These are phyloP conservation scores for Aythya baeri DNA, from an alignment of 2,113 vertebrate species.

Conservation along the genomic window DNA sequence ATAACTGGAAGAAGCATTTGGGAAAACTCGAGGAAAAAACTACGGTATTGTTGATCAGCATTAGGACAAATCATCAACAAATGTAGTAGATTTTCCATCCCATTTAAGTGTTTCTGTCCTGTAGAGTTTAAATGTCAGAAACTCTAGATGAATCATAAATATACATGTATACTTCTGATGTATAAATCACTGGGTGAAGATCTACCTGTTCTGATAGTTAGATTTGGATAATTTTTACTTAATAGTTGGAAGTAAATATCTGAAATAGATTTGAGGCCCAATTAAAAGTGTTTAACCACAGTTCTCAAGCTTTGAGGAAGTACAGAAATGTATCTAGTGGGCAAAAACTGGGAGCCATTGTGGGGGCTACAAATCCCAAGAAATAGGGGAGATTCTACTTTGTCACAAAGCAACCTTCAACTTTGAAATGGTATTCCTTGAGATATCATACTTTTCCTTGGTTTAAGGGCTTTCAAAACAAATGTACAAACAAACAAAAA, in stretches of 20 bases:
- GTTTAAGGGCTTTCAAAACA: background rate
- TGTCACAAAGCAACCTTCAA: background rate
- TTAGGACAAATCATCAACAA: background rate
- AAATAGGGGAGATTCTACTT: background rate
- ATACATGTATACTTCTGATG: background rate
- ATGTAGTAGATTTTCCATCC: background rate
- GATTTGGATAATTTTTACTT: background rate
- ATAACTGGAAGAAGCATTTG: conserved; percentile 1
- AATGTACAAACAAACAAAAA: background rate
- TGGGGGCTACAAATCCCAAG: background rate
- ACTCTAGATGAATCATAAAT: background rate
- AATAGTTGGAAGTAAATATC: background rate
- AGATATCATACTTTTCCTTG: background rate
- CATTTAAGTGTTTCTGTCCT: background rate
- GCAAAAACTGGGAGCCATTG: background rate
- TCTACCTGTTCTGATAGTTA: background rate
- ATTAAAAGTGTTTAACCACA: background rate
- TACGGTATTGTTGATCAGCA: background rate
- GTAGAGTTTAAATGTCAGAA: background rate
- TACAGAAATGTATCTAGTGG: background rate
- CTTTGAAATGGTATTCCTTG: background rate
- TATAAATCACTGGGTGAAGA: background rate
- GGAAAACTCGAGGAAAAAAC: background rate
- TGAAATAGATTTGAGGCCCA: background rate
- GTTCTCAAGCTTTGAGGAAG: background rate